phyloP scores from a whole-genome alignment of 1,140 invertebrate species.

The Drosophila persimilis region DNA sequence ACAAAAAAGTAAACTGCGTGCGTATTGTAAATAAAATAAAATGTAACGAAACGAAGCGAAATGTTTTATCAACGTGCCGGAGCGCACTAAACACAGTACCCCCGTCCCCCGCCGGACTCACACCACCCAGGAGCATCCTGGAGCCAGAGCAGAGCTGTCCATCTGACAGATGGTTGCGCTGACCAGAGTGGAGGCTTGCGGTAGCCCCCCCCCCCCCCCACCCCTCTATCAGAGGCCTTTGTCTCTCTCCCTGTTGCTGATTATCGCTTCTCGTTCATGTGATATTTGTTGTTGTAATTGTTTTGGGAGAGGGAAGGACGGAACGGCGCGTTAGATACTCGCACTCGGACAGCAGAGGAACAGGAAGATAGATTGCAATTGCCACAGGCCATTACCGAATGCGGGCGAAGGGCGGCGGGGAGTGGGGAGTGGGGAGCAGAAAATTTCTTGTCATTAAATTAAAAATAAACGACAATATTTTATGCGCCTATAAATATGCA shows the following conservation, averaged over 20 bases:
- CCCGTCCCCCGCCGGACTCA: background rate
- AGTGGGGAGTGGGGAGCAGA: conserved; percentile 13
- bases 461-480: conserved; percentile 82
- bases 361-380: conserved; percentile 80
- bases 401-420: conserved; percentile 27
- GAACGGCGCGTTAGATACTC: too few species aligned
- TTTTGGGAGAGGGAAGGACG: conserved; percentile 39
- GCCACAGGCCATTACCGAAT: conserved; percentile 74
- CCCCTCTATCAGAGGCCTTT: conserved; percentile 1
- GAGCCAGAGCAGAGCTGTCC: background rate
- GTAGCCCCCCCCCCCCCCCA: background rate
- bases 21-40: conserved; percentile 71
- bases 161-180: conserved; percentile 63
- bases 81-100: conserved; percentile 64
- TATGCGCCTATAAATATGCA: conserved; percentile 81
- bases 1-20: conserved; percentile 45
- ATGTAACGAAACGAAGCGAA: conserved; percentile 70
- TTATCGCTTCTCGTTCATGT: conserved; percentile 66
- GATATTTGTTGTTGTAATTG: conserved; percentile 79
- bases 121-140: background rate
- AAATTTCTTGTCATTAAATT: conserved; percentile 81
- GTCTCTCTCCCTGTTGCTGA: conserved; percentile 38
- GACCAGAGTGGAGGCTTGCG: conserved; percentile 41
- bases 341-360: conserved; percentile 23
- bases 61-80: conserved; percentile 80